A percentile compares a stretch with the other conserved stretches of the same genome.
Evolutionary conservation across 2,888 invertebrate species (phyloP).

Genomic region (Folsomia manolachei): DNA sequence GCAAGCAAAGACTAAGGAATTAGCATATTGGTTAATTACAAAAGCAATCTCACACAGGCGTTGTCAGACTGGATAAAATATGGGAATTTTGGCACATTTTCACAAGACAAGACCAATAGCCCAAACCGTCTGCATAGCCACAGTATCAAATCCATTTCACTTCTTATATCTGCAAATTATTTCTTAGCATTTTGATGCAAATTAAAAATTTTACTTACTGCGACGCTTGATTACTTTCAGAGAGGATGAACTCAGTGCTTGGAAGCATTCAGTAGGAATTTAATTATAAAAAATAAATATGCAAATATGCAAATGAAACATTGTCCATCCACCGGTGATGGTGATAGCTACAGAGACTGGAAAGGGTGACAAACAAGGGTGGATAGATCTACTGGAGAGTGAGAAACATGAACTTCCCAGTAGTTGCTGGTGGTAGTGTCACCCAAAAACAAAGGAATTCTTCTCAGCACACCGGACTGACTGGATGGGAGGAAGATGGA

Average conservation of each 20-base stretch:
- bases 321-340: neutral
- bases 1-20: conserved; percentile 12
- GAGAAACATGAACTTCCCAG: neutral
- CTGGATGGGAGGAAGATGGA: neutral
- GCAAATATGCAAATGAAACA: neutral
- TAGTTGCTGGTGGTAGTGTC: neutral
- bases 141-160: no score
- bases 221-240: no score
- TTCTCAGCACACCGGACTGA: neutral
- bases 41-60: conserved; percentile 16
- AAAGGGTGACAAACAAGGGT: neutral
- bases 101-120: no score
- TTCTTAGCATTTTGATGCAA: no score
- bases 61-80: neutral
- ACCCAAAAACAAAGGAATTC: conserved; percentile 17
- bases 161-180: no score
- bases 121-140: no score
- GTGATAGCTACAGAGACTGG: neutral
- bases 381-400: neutral
- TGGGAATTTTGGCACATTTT: neutral
- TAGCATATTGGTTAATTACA: conserved; percentile 33
- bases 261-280: neutral
- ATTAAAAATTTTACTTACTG: no score
- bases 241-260: neutral
- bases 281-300: conserved; percentile 12